These are phyloP conservation scores for Abscondita cerata DNA, from an alignment of 2,888 invertebrate species.

Conservation along the genomic window DNA sequence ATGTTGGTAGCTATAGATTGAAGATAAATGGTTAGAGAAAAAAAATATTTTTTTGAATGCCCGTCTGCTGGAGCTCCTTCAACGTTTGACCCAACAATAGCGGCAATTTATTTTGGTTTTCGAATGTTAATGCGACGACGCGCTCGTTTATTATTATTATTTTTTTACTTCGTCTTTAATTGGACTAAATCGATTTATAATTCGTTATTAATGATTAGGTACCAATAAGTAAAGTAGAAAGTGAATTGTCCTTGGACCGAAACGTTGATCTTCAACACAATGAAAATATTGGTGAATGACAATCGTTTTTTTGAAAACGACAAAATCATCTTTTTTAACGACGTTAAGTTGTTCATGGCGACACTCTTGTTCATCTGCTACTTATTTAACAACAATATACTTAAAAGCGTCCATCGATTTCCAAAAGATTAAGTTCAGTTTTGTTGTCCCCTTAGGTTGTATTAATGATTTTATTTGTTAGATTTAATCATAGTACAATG, in stretches of 20 bases:
- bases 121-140: constrained; percentile 5
- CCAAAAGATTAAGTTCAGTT: constrained; percentile 22
- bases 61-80: constrained; percentile 27
- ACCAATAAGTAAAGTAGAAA: background rate
- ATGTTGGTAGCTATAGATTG: constrained; percentile 37
- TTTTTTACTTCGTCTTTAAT: constrained; percentile 2
- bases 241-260: constrained; percentile 24
- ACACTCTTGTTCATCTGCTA: constrained; percentile 26
- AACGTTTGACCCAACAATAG: constrained; percentile 19
- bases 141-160: background rate
- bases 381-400: constrained; percentile 24
- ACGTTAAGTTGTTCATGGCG: constrained; percentile 29
- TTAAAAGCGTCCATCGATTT: constrained; percentile 34
- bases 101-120: constrained; percentile 22
- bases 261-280: constrained; percentile 26
- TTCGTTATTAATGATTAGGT: constrained; percentile 27
- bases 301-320: constrained; percentile 30
- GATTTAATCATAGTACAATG: constrained; percentile 17
- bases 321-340: constrained; percentile 36
- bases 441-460: constrained; percentile 15
- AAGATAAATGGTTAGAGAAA: constrained; percentile 38
- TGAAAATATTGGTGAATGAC: constrained; percentile 35
- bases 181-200: constrained; percentile 30
- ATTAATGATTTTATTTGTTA: constrained; percentile 26
- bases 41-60: constrained; percentile 38